Evolutionary conservation across 2,113 vertebrate species (phyloP).

Genomic region (Phycodurus eques): DNA sequence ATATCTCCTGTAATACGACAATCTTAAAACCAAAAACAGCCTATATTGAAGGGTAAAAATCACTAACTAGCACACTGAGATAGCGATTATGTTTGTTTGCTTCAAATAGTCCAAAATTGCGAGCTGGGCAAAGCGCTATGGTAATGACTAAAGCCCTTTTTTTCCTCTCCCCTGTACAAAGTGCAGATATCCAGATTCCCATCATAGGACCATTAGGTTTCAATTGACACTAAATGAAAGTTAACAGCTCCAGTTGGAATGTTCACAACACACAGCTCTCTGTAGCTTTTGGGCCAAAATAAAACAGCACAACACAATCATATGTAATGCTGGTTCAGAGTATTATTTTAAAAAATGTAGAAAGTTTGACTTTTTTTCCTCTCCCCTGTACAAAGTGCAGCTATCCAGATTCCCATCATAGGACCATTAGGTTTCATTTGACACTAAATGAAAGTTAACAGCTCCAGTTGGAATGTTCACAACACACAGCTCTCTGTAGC

Average conservation of each 20-base stretch:
- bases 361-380: no score
- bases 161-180: not conserved
- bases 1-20: not conserved
- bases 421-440: slow-evolving; percentile 43
- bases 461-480: not conserved
- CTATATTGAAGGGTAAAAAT: not conserved
- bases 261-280: not conserved
- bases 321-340: no score
- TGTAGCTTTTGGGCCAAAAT: slow-evolving; percentile 11
- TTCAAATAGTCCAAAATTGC: not conserved
- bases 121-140: not conserved
- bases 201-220: slow-evolving; percentile 29
- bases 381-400: not conserved
- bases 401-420: slow-evolving; percentile 1
- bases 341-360: no score
- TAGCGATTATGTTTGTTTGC: not conserved
- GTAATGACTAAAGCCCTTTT: slow-evolving; percentile 10
- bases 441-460: slow-evolving; percentile 40
- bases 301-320: not conserved
- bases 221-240: slow-evolving; percentile 48
- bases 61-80: not conserved
- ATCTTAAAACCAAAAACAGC: not conserved
- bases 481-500: not conserved
- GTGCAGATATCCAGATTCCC: slow-evolving; percentile 1
- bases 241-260: slow-evolving; percentile 5